Conservation (phyloP, 64 coral and sea anemone genomes). For the Catalaphyllia jardinei region DNA sequence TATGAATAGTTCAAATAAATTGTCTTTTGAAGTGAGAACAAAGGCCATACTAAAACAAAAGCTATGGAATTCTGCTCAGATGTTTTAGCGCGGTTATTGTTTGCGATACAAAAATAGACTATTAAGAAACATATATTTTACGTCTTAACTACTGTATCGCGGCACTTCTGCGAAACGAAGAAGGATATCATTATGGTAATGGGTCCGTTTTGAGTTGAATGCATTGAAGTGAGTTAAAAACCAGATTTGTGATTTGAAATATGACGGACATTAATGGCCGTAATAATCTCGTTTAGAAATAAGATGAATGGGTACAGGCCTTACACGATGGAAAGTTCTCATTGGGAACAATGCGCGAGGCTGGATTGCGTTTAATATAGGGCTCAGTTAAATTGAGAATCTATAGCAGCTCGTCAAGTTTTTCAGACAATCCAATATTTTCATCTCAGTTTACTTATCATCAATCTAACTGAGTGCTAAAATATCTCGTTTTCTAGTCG, state of each 20-base stretch:
- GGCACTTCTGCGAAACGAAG: background rate
- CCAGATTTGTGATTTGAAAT: constrained; percentile 13
- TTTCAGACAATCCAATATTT: background rate
- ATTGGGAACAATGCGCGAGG: background rate
- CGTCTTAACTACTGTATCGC: background rate
- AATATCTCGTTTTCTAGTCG: no score
- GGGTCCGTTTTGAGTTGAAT: background rate
- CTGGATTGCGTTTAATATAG: background rate
- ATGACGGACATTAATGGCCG: constrained; percentile 14
- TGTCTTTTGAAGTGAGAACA: constrained; percentile 35
- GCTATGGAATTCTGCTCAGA: constrained; percentile 40
- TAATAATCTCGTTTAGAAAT: constrained; percentile 31
- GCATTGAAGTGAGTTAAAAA: background rate
- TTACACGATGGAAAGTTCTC: background rate
- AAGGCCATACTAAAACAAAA: constrained; percentile 26
- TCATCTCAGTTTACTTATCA: background rate
- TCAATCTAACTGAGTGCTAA: no score
- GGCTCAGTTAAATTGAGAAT: background rate
- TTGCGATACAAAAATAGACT: background rate
- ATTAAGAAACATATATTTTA: background rate
- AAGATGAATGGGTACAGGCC: background rate
- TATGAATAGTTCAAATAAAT: constrained; percentile 27
- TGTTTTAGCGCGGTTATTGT: constrained; percentile 3
- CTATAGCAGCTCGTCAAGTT: background rate
- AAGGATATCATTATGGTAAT: background rate